phyloP scores from a whole-genome alignment of 92 coral and sea anemone genomes.

The Phenganax subtilis region DNA sequence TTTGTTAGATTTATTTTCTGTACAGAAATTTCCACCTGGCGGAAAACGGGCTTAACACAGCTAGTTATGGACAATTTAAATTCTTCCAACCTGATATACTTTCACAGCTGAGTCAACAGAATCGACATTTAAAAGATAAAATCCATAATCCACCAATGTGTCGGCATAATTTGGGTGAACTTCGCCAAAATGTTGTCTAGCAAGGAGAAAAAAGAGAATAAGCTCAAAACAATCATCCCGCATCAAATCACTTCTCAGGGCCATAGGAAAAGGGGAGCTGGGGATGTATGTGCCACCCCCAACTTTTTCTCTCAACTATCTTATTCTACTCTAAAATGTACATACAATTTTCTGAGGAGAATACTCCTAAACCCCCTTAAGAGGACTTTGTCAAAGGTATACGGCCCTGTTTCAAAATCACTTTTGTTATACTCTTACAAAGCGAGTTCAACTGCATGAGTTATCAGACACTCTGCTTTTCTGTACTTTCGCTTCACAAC shows the following conservation, averaged over 20 bases:
- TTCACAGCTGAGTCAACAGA: slow-evolving; percentile 83
- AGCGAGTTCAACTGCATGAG: slow-evolving; percentile 84
- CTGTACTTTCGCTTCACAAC: slow-evolving; percentile 91
- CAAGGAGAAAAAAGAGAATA: background rate
- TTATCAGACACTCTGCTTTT: slow-evolving; percentile 79
- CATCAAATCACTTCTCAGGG: background rate
- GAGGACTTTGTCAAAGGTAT: too few species aligned
- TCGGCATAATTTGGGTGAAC: slow-evolving; percentile 92
- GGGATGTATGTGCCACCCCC: too few species aligned
- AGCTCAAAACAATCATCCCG: background rate
- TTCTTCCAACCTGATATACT: slow-evolving; percentile 67
- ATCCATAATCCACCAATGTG: slow-evolving; percentile 82
- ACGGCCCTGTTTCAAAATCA: background rate
- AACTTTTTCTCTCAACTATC: too few species aligned
- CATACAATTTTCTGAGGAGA: too few species aligned
- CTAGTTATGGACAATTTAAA: background rate
- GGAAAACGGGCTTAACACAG: too few species aligned
- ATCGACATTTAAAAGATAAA: slow-evolving; percentile 87
- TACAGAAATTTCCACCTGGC: too few species aligned
- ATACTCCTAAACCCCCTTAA: too few species aligned
- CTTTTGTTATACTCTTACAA: slow-evolving; percentile 47
- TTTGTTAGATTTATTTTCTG: too few species aligned
- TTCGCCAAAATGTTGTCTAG: slow-evolving; percentile 82
- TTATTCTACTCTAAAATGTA: too few species aligned
- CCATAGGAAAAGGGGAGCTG: too few species aligned